Conservation (phyloP, 2,888 invertebrate genomes). For the Ceratothoa steindachneri region DNA sequence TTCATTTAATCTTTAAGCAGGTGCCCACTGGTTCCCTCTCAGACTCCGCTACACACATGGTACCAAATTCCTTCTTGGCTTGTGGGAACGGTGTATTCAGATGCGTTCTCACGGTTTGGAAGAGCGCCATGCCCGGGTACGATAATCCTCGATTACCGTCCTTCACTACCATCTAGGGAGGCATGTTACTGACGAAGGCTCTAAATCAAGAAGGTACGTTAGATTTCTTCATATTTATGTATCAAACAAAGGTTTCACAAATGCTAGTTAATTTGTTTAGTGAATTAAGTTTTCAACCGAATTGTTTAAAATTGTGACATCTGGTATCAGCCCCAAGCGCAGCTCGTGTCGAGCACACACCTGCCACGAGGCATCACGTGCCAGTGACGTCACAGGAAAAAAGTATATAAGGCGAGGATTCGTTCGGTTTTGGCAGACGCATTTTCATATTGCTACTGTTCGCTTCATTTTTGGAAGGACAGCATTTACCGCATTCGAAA, state of each 20-base stretch:
- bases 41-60: constrained; percentile 45
- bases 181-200: too few relatives aligned
- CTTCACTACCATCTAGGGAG: background rate
- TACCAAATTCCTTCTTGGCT: constrained; percentile 42
- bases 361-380: constrained; percentile 48
- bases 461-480: background rate
- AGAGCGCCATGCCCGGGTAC: background rate
- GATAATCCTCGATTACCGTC: background rate
- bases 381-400: constrained; percentile 42
- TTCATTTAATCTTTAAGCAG: constrained; percentile 13
- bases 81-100: constrained; percentile 40
- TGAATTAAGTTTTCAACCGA: too few relatives aligned
- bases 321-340: constrained; percentile 35
- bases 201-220: too few relatives aligned
- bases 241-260: too few relatives aligned
- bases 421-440: background rate
- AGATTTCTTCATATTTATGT: too few relatives aligned
- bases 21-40: constrained; percentile 3
- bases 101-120: constrained; percentile 43
- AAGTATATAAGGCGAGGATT: constrained; percentile 26
- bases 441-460: constrained; percentile 1
- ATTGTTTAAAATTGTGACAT: background rate
- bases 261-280: too few relatives aligned
- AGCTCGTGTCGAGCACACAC: constrained; percentile 47
- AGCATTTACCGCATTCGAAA: background rate